A percentile compares a stretch with the other conserved stretches of the same genome.
These are phyloP conservation scores for Plumapathes pennacea DNA, from an alignment of 92 coral and sea anemone species.

Conservation along the genomic window DNA sequence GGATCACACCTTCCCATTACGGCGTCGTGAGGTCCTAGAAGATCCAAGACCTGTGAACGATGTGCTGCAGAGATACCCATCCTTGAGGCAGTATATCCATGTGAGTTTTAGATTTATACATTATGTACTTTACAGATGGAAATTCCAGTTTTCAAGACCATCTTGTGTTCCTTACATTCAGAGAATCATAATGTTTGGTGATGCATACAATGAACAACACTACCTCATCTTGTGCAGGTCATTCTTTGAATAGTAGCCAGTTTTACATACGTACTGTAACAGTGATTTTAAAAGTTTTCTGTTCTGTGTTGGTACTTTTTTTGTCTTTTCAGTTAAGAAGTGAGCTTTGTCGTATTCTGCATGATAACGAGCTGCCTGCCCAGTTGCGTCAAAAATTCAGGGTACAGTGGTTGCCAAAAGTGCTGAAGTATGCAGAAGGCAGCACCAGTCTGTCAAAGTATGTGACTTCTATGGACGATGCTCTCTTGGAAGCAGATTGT, in stretches of 20 bases:
- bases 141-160: too few species aligned
- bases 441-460: slow-evolving; percentile 11
- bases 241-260: too few species aligned
- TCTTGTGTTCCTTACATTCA: too few species aligned
- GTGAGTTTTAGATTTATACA: neutral
- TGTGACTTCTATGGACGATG: slow-evolving; percentile 32
- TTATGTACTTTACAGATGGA: too few species aligned
- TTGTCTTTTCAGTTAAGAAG: slow-evolving; percentile 15
- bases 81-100: neutral
- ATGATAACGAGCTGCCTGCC: slow-evolving; percentile 29
- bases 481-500: slow-evolving; percentile 33
- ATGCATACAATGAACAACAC: too few species aligned
- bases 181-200: too few species aligned
- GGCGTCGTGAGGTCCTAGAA: slow-evolving; percentile 14
- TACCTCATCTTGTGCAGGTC: too few species aligned
- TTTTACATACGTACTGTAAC: too few species aligned
- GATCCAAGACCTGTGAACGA: slow-evolving; percentile 9
- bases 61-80: neutral
- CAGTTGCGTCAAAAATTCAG: slow-evolving; percentile 15
- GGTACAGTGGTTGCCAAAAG: slow-evolving; percentile 28
- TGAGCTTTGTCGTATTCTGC: slow-evolving; percentile 22
- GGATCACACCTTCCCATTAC: slow-evolving; percentile 1
- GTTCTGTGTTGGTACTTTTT: too few species aligned
- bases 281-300: too few species aligned
- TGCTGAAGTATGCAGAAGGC: slow-evolving; percentile 16